These are phyloP conservation scores for Enteromius argenteus DNA, from an alignment of 2,797 vertebrate species.

Conservation along the genomic window DNA sequence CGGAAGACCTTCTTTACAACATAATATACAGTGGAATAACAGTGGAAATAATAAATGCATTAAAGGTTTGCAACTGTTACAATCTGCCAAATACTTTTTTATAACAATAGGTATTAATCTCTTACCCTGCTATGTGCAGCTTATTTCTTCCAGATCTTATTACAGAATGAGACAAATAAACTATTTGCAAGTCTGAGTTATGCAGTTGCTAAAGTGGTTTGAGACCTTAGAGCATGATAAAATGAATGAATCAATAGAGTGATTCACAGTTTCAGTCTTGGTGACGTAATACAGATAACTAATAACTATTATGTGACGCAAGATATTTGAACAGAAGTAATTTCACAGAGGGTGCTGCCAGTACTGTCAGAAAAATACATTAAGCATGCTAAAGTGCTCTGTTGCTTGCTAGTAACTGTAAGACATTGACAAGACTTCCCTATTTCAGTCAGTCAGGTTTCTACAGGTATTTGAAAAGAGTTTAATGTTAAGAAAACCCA, in stretches of 20 bases:
- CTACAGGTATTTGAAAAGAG: neutral
- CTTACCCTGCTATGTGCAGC: neutral
- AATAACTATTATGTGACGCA: neutral
- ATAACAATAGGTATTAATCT: neutral
- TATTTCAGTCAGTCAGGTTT: neutral
- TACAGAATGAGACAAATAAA: neutral
- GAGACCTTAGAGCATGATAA: neutral
- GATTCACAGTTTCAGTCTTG: neutral
- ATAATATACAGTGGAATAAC: neutral
- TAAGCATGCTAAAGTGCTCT: neutral
- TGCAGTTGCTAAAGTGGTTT: neutral
- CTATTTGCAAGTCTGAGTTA: neutral
- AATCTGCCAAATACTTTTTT: neutral
- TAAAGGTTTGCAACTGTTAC: neutral
- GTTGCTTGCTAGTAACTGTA: neutral
- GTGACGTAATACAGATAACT: neutral
- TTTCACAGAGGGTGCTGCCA: neutral
- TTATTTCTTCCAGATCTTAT: neutral
- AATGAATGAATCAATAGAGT: neutral
- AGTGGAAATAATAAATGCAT: neutral
- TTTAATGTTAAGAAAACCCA: neutral
- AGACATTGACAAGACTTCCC: neutral
- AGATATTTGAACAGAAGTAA: neutral
- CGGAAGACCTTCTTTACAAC: neutral
- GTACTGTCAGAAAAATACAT: neutral